Evolutionary conservation across 2,113 vertebrate species (phyloP).

Genomic region (Anolis carolinensis): DNA sequence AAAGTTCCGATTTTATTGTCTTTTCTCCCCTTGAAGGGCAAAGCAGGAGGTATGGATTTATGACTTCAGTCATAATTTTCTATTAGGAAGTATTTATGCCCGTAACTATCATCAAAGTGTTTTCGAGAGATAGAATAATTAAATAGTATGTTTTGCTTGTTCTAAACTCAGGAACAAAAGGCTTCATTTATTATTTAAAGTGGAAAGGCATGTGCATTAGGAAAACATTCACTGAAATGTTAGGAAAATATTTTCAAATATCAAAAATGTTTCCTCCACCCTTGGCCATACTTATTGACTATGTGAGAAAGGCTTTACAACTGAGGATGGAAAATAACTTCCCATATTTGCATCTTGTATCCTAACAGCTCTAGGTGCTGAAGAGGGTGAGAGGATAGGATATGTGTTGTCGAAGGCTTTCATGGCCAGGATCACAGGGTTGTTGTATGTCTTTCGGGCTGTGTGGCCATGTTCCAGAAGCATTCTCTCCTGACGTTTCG

Average conservation of each 20-base stretch:
- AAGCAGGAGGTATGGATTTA: conserved; percentile 53
- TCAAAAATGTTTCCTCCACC: background rate
- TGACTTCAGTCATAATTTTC: conserved; percentile 45
- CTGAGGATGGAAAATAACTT: background rate
- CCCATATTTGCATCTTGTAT: background rate
- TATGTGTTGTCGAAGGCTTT: no score
- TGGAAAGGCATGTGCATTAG: background rate
- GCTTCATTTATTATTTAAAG: background rate
- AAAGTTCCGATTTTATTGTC: conserved; percentile 50
- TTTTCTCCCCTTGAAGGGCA: conserved; percentile 53
- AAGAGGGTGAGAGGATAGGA: no score
- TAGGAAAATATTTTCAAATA: background rate
- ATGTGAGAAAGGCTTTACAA: background rate
- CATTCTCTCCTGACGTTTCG: no score
- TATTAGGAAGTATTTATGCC: conserved; percentile 61
- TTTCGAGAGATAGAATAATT: conserved; percentile 43
- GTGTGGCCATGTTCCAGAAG: no score
- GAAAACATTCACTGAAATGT: background rate
- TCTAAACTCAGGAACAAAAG: conserved; percentile 44
- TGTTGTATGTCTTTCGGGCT: no score
- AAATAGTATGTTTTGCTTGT: conserved; percentile 45
- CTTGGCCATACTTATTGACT: background rate
- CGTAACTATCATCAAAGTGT: conserved; percentile 53
- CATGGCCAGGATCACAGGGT: no score
- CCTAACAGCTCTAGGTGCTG: no score